Percentiles rank a stretch among this genome's conserved stretches.
Evolutionary conservation across 2,113 vertebrate genomes (phyloP).

Genomic region (Clarias magur): DNA sequence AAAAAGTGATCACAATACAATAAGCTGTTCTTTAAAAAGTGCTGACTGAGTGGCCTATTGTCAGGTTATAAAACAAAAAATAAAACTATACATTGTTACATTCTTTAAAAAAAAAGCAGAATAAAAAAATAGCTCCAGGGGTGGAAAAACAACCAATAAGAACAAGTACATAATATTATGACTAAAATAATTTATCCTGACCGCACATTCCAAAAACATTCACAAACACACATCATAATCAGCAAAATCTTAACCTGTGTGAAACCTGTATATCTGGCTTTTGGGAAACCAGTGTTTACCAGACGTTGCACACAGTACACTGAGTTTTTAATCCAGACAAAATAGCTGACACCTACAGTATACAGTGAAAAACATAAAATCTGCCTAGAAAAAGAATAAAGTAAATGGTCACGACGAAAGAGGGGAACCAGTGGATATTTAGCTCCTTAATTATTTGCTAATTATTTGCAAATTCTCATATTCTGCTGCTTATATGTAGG

Average conservation of each 20-base stretch:
- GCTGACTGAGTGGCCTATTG: not conserved
- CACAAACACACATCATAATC: conserved; percentile 9
- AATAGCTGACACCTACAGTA: not conserved
- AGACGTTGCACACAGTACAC: not conserved
- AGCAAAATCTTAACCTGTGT: not conserved
- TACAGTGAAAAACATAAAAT: not conserved
- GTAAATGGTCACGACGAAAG: not conserved
- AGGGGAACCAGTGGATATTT: not conserved
- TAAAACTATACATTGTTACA: not conserved
- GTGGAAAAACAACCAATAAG: not conserved
- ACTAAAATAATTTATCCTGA: not conserved
- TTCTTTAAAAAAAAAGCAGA: not conserved
- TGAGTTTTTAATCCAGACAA: not conserved
- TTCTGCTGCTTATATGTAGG: not conserved
- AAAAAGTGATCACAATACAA: not conserved
- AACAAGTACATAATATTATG: not conserved
- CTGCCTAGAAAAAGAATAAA: not conserved
- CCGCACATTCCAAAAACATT: not conserved
- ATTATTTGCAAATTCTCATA: not conserved
- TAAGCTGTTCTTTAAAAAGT: not conserved
- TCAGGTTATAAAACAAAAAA: not conserved
- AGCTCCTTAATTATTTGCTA: not conserved
- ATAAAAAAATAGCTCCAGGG: not conserved
- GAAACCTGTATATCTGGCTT: not conserved
- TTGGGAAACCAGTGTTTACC: not conserved